These are phyloP conservation scores for Temnothorax longispinosus DNA, from an alignment of 1,140 invertebrate species.

Conservation along the genomic window DNA sequence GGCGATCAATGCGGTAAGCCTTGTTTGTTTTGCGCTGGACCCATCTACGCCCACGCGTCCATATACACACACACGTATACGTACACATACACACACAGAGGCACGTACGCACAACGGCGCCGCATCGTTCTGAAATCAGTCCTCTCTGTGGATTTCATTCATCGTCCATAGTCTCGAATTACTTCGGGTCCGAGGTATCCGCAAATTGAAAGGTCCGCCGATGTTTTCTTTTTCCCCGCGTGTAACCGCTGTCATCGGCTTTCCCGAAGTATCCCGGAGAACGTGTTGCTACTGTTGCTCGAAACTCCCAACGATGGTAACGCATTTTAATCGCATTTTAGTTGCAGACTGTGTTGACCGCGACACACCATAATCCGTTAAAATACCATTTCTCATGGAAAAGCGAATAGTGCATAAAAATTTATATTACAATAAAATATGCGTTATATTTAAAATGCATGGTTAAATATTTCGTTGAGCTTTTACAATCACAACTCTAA, in stretches of 20 bases:
- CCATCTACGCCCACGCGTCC: slow-evolving; percentile 63
- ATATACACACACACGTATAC: background rate
- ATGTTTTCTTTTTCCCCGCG: slow-evolving; percentile 45
- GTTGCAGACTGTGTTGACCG: background rate
- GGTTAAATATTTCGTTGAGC: background rate
- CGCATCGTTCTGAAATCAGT: slow-evolving; percentile 68
- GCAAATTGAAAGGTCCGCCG: slow-evolving; percentile 40
- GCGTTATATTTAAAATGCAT: background rate
- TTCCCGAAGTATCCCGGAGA: slow-evolving; percentile 43
- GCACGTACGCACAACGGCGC: background rate
- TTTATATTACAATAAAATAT: background rate
- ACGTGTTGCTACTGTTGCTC: slow-evolving; percentile 17
- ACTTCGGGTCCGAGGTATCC: slow-evolving; percentile 52
- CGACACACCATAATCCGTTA: slow-evolving; percentile 22
- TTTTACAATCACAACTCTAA: background rate
- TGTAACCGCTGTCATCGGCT: slow-evolving; percentile 59
- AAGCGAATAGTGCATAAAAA: background rate
- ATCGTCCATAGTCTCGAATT: slow-evolving; percentile 62
- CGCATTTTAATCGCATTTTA: slow-evolving; percentile 38
- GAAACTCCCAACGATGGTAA: background rate
- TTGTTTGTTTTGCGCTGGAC: slow-evolving; percentile 80
- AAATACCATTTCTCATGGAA: background rate
- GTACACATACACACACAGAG: background rate
- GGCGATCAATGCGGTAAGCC: slow-evolving; percentile 82
- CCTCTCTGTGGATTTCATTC: slow-evolving; percentile 73